phyloP scores from a whole-genome alignment of 2,113 vertebrate species.

The Axis porcinus region DNA sequence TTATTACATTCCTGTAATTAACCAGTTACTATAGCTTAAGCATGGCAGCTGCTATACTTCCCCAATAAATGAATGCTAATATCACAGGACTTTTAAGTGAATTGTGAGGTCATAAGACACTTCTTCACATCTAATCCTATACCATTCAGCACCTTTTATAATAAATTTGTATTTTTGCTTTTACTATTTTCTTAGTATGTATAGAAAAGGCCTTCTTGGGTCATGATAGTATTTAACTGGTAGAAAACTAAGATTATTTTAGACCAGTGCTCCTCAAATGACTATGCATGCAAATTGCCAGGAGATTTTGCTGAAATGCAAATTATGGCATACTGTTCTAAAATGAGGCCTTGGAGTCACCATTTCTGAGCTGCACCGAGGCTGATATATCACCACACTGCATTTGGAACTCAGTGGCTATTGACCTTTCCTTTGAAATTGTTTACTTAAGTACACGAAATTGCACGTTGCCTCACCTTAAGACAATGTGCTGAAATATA shows the following conservation, averaged over 20 bases:
- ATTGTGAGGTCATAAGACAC: not conserved
- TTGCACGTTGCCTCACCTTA: not conserved
- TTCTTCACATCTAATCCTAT: not conserved
- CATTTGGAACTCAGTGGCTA: not conserved
- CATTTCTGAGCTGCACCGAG: not conserved
- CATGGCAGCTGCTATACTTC: not conserved
- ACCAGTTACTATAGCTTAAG: not conserved
- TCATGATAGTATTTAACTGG: not conserved
- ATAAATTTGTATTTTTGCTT: not conserved
- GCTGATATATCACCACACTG: not conserved
- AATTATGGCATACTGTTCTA: not conserved
- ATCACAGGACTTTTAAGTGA: not conserved
- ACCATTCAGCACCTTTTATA: not conserved
- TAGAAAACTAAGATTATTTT: not conserved
- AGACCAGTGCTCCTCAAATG: not conserved
- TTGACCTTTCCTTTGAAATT: not conserved
- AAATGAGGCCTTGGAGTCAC: too few species aligned
- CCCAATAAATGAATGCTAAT: not conserved
- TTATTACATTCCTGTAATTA: not conserved
- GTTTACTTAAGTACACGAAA: not conserved
- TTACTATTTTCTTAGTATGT: not conserved
- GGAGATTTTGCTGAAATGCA: not conserved
- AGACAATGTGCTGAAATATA: not conserved
- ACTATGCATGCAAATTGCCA: not conserved
- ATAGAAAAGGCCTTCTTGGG: not conserved